Conservation (phyloP, 1,140 invertebrate genomes). For the Lysiphlebus fabarum region DNA sequence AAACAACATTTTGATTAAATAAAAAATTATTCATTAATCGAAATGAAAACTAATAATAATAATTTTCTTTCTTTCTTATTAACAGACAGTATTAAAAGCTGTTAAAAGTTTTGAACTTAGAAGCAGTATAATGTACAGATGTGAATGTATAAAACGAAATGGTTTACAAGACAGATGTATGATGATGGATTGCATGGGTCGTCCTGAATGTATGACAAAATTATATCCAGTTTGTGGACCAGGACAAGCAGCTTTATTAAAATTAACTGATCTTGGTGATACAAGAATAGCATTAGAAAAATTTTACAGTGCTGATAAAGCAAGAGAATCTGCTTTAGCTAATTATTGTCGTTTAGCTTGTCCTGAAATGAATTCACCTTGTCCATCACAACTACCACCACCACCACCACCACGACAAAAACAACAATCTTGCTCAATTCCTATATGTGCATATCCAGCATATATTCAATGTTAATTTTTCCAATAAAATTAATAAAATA, state of each 20-base stretch:
- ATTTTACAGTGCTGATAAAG: slow-evolving; percentile 39
- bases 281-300: slow-evolving; percentile 37
- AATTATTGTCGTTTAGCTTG: slow-evolving; percentile 41
- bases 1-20: slow-evolving; percentile 24
- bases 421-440: background rate
- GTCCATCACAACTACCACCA: slow-evolving; percentile 6
- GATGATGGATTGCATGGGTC: slow-evolving; percentile 65
- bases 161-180: slow-evolving; percentile 73
- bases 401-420: slow-evolving; percentile 1
- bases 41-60: too few species aligned
- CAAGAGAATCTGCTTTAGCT: slow-evolving; percentile 36
- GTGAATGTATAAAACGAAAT: slow-evolving; percentile 73
- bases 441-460: slow-evolving; percentile 21
- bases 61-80: background rate
- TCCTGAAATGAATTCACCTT: slow-evolving; percentile 13
- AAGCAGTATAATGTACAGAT: slow-evolving; percentile 64
- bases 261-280: slow-evolving; percentile 44
- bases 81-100: slow-evolving; percentile 36
- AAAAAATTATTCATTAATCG: too few species aligned
- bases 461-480: slow-evolving; percentile 7
- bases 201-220: slow-evolving; percentile 64
- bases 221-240: slow-evolving; percentile 67
- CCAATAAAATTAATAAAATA: background rate
- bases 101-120: slow-evolving; percentile 67
- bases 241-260: slow-evolving; percentile 48